phyloP scores from a whole-genome alignment of 2,797 vertebrate genomes.

The Galagoides demidoff region DNA sequence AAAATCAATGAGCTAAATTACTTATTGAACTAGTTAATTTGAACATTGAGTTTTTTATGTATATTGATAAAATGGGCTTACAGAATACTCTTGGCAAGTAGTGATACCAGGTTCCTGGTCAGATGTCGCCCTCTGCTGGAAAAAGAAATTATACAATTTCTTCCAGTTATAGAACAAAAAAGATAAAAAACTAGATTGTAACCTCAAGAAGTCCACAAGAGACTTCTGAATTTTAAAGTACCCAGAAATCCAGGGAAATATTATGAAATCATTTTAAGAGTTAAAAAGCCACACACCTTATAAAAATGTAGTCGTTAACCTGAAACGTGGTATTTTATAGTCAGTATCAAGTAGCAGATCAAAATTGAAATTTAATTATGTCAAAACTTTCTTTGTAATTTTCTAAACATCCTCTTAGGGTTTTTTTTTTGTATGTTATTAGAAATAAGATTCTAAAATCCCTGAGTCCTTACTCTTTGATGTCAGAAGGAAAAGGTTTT shows the following conservation, averaged over 20 bases:
- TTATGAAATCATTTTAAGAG: slow-evolving; percentile 17
- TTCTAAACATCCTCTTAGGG: slow-evolving; percentile 45
- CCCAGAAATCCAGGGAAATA: background rate
- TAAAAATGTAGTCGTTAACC: slow-evolving; percentile 13
- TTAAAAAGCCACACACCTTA: slow-evolving; percentile 8
- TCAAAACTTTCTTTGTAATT: slow-evolving; percentile 57
- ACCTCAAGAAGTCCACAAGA: slow-evolving; percentile 55
- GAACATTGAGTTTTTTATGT: slow-evolving; percentile 91
- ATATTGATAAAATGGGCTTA: slow-evolving; percentile 89
- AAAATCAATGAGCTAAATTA: slow-evolving; percentile 93
- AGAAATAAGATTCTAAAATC: slow-evolving; percentile 67
- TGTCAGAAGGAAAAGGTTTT: slow-evolving; percentile 37
- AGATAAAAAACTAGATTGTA: slow-evolving; percentile 35
- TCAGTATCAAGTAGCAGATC: slow-evolving; percentile 44
- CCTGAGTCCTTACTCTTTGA: slow-evolving; percentile 56
- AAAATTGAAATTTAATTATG: slow-evolving; percentile 58
- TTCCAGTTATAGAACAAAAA: slow-evolving; percentile 48
- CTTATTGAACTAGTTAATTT: slow-evolving; percentile 93
- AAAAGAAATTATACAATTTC: slow-evolving; percentile 40
- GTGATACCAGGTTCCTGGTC: slow-evolving; percentile 72
- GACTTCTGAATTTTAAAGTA: background rate
- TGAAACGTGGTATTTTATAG: slow-evolving; percentile 20
- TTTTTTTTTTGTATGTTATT: slow-evolving; percentile 6
- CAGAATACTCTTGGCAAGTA: slow-evolving; percentile 69
- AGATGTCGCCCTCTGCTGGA: slow-evolving; percentile 89